Conservation (phyloP, 1,140 invertebrate species). For the Calephelis virginiensis region DNA sequence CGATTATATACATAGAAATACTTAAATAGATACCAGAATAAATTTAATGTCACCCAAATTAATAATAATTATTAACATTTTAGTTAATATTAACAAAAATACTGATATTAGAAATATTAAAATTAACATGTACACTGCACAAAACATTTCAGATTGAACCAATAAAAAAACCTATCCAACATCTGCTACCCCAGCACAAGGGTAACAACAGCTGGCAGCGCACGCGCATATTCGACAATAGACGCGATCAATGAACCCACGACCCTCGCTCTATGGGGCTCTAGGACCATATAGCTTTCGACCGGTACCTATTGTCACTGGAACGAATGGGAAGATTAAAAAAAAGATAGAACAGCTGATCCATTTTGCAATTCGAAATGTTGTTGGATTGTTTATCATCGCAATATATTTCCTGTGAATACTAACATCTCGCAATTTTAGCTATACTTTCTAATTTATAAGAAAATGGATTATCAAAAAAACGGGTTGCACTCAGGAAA, state of each 20-base stretch:
- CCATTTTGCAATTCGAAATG: background rate
- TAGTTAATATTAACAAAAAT: no score
- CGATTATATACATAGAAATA: no score
- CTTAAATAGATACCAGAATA: no score
- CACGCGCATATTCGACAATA: constrained; percentile 62
- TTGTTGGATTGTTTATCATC: background rate
- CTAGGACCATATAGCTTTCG: constrained; percentile 4
- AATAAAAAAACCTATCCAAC: constrained; percentile 44
- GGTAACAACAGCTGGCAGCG: constrained; percentile 50
- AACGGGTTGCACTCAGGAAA: no score
- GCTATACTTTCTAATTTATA: no score
- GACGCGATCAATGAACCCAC: constrained; percentile 63
- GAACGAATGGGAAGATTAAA: constrained; percentile 10
- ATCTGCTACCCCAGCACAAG: constrained; percentile 54
- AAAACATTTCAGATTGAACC: constrained; percentile 41
- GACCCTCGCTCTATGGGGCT: constrained; percentile 37
- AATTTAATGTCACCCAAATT: no score
- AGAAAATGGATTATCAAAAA: no score
- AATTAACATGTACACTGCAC: constrained; percentile 21
- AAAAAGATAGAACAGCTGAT: constrained; percentile 12
- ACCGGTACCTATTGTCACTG: constrained; percentile 3
- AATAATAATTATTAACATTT: no score
- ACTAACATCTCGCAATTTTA: background rate
- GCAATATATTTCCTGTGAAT: background rate
- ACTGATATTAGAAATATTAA: no score